Conservation (phyloP, 2,888 invertebrate genomes). For the Andrena minutula region DNA sequence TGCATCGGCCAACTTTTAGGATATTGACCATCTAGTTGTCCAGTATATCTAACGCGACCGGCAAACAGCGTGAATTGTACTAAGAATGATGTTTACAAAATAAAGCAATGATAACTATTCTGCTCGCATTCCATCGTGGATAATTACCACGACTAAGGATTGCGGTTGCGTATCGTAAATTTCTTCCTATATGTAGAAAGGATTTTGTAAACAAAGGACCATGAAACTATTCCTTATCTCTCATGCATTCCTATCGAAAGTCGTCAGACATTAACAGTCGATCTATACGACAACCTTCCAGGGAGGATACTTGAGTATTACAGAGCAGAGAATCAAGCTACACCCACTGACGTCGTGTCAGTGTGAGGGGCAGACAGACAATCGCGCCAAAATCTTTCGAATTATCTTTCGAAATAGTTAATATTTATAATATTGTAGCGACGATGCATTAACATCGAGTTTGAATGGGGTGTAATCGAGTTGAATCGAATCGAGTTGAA, state of each 20-base stretch:
- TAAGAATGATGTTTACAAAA: background rate
- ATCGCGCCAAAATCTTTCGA: conserved; percentile 51
- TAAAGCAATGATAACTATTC: no score
- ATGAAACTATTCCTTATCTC: no score
- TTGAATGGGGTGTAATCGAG: no score
- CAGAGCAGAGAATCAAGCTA: background rate
- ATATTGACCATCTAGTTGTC: conserved; percentile 53
- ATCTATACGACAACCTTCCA: no score
- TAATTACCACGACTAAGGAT: no score
- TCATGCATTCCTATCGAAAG: no score
- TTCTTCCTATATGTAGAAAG: no score
- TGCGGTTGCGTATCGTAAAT: no score
- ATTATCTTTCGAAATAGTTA: background rate
- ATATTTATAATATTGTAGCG: background rate
- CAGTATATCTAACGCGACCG: background rate
- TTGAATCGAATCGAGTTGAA: no score
- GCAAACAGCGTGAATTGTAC: background rate
- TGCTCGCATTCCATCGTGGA: no score
- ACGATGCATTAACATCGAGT: background rate
- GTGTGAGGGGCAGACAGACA: conserved; percentile 7
- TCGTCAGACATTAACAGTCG: background rate
- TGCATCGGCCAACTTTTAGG: conserved; percentile 1
- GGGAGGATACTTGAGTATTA: background rate
- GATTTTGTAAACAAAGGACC: no score
- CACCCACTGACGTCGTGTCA: conserved; percentile 8